These are phyloP conservation scores for Gadus chalcogrammus DNA, from an alignment of 2,113 vertebrate genomes.

Conservation along the genomic window DNA sequence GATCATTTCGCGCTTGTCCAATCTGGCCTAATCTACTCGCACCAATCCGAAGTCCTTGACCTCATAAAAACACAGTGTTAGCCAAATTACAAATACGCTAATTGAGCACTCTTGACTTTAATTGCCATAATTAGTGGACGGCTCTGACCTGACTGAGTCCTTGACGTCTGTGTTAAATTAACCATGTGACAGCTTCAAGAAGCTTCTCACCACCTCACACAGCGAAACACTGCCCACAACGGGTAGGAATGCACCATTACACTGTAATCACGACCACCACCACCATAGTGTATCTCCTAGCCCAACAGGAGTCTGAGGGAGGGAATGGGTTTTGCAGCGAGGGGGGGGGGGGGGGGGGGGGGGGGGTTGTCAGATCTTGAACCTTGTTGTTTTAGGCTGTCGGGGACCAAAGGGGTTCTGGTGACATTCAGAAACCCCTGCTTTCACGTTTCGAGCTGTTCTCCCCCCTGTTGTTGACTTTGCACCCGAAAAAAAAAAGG, in stretches of 20 bases:
- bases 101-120: slow-evolving; percentile 43
- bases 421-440: slow-evolving; percentile 31
- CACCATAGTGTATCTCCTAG: slow-evolving; percentile 40
- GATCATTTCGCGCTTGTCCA: neutral
- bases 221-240: slow-evolving; percentile 55
- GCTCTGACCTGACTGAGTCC: slow-evolving; percentile 45
- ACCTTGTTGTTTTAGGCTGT: slow-evolving; percentile 30
- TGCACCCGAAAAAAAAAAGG: slow-evolving; percentile 25
- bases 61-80: slow-evolving; percentile 21
- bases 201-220: slow-evolving; percentile 15
- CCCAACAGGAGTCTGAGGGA: slow-evolving; percentile 24
- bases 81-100: slow-evolving; percentile 43
- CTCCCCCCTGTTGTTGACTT: slow-evolving; percentile 44
- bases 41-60: slow-evolving; percentile 40
- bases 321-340: neutral
- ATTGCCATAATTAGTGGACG: slow-evolving; percentile 43
- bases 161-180: slow-evolving; percentile 29
- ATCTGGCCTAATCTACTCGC: neutral
- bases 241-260: slow-evolving; percentile 56
- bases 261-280: slow-evolving; percentile 34
- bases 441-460: slow-evolving; percentile 10
- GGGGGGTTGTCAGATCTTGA: slow-evolving; percentile 22
- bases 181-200: slow-evolving; percentile 12
- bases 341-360: slow-evolving; percentile 6
- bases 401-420: slow-evolving; percentile 21